Evolutionary conservation across 2,113 vertebrate genomes (phyloP), one percentile per base, ranked within the genome.

Genomic region (Aptenodytes patagonicus): DNA sequence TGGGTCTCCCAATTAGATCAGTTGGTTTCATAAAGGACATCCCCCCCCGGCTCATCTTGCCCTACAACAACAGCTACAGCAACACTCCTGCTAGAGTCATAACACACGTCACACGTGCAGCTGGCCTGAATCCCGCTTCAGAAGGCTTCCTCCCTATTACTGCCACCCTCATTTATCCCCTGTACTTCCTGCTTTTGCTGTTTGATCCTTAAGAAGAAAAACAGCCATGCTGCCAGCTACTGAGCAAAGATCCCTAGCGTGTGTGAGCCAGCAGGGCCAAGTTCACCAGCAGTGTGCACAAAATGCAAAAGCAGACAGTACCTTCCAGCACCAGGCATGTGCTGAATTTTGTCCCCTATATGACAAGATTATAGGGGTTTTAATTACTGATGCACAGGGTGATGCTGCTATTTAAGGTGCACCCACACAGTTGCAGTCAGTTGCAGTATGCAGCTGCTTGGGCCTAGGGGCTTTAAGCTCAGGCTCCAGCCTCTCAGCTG

Each of bases 21-120:
- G 6, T 6, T 70, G 22, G 7, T 47, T 32, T 69, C 21, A 26
- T 0, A 38, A 25, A 38, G 5, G 32, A 49, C 24, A 36, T 42
- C 7, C 6, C 25, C 10, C 12, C 8, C 20, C 8, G 3, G 26
- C 11, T 60, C 24, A 61, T 20, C 44, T 86, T 86, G 22, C 26
- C 16, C n/a, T 65, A 28, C 17, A 75, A 2, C 6, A 55, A 21
- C 4, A 68, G 58, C 31, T 52, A 51, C 29, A 85, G 22, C 32
- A 71, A 10, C 0, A 1, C 7, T 76, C 7, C 32, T 55, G 18
- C 62, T 73, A 5, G 20, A 69, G 13, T 29, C 0, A 0, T 36
- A 84, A 68, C 19, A 42, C 10, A 28, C 1, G 4, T 57, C 29
- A 17, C 29, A 51, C 1, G 1, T 0, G 1, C 21, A 60, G 0